phyloP scores from a whole-genome alignment of 92 coral and sea anemone genomes.

The Porites cylindrica region DNA sequence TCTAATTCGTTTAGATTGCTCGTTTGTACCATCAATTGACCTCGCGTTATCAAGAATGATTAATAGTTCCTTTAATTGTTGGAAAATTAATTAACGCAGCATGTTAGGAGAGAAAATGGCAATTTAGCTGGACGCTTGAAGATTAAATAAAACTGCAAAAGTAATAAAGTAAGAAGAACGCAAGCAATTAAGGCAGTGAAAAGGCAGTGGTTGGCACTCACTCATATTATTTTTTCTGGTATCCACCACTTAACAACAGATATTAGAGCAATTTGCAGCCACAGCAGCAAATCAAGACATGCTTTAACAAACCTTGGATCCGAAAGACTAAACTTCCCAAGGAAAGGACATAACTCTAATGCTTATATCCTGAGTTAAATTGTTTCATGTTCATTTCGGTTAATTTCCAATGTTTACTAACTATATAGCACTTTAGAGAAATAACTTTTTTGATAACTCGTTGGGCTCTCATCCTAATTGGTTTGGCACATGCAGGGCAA shows the following conservation, averaged over 20 bases:
- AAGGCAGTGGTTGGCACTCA: neutral
- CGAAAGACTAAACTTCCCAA: neutral
- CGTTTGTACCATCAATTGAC: constrained; percentile 20
- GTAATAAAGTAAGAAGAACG: neutral
- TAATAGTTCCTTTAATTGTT: constrained; percentile 2
- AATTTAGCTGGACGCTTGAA: neutral
- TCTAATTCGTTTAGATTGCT: constrained; percentile 1
- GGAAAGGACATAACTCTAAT: neutral
- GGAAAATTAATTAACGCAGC: constrained; percentile 35
- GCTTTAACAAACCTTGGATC: neutral
- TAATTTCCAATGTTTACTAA: neutral
- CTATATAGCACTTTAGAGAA: neutral
- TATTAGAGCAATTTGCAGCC: neutral
- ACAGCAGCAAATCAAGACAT: neutral
- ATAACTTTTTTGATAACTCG: neutral
- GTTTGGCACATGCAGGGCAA: neutral
- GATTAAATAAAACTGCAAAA: neutral
- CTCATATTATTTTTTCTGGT: neutral
- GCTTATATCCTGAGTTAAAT: neutral
- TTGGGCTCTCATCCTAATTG: neutral
- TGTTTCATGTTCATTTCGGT: neutral
- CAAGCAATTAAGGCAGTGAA: neutral
- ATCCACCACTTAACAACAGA: neutral
- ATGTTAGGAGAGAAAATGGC: constrained; percentile 1
- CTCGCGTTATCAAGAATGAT: constrained; percentile 37